Conservation (phyloP, 2,888 invertebrate species). For the Yponomeuta plumbellus region DNA sequence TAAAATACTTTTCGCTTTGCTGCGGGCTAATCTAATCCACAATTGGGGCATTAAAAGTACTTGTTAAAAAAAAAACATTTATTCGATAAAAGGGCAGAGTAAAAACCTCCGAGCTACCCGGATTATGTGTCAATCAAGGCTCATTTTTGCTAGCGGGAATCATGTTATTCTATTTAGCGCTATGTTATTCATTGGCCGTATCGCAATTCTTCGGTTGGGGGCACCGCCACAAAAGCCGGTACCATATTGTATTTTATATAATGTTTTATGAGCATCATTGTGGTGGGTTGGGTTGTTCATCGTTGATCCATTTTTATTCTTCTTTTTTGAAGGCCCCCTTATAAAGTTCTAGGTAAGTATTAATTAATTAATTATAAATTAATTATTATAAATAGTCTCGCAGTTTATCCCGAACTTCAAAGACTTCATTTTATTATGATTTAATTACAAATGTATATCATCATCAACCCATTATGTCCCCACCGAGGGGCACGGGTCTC, state of each 20-base stretch:
- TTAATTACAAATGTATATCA: no score
- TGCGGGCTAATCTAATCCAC: slow-evolving; percentile 57
- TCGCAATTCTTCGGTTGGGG: slow-evolving; percentile 34
- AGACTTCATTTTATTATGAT: no score
- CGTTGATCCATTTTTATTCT: slow-evolving; percentile 3
- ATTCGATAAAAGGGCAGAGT: slow-evolving; percentile 42
- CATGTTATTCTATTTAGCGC: slow-evolving; percentile 66
- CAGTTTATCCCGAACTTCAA: no score
- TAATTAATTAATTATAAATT: no score
- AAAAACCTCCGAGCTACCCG: slow-evolving; percentile 46
- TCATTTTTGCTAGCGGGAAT: slow-evolving; percentile 53
- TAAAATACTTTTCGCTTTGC: slow-evolving; percentile 61
- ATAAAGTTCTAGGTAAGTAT: no score
- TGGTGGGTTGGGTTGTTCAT: slow-evolving; percentile 17
- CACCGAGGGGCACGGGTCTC: no score
- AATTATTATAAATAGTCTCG: no score
- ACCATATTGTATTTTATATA: slow-evolving; percentile 21
- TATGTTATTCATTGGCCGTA: slow-evolving; percentile 69
- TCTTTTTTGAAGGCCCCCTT: no score
- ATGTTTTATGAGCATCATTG: slow-evolving; percentile 20
- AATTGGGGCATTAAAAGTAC: slow-evolving; percentile 60
- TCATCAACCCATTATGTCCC: no score
- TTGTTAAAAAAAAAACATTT: slow-evolving; percentile 50
- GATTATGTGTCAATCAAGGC: slow-evolving; percentile 73
- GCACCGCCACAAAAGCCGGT: slow-evolving; percentile 44